phyloP scores from a whole-genome alignment of 2,797 vertebrate genomes.

The Avahi laniger region DNA sequence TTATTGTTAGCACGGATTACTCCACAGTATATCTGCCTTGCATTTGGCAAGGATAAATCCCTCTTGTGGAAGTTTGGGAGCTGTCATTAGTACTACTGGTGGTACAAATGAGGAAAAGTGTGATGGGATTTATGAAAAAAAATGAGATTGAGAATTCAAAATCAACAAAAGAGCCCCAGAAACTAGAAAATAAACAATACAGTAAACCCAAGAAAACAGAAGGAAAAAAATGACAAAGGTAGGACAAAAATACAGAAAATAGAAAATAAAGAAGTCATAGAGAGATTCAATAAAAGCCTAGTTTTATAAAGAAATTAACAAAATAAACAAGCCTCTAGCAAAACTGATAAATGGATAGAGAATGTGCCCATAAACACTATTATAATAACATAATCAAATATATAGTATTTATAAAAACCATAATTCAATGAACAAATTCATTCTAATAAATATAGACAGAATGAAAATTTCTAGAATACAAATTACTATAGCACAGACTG shows the following conservation, averaged over 20 bases:
- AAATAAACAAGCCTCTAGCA: neutral
- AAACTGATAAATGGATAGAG: neutral
- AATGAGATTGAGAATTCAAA: neutral
- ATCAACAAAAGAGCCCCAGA: neutral
- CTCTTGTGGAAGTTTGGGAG: neutral
- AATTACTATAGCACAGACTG: neutral
- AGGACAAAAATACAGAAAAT: conserved; percentile 8
- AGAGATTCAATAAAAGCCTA: neutral
- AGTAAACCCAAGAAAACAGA: conserved; percentile 17
- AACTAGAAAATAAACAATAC: conserved; percentile 13
- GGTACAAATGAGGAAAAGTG: neutral
- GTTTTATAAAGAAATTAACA: conserved; percentile 25
- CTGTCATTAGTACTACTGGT: neutral
- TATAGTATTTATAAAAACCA: neutral
- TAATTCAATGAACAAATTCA: neutral
- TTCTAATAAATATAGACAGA: neutral
- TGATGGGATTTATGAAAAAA: neutral
- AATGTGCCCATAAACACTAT: neutral
- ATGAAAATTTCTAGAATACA: neutral
- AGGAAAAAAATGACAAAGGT: neutral
- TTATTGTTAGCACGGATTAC: neutral
- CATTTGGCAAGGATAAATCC: neutral
- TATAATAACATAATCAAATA: neutral
- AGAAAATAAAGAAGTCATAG: neutral
- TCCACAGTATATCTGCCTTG: neutral